Base-by-base conservation (phyloP, 2,797 vertebrate species). In the Pagetopsis macropterus region DNA sequence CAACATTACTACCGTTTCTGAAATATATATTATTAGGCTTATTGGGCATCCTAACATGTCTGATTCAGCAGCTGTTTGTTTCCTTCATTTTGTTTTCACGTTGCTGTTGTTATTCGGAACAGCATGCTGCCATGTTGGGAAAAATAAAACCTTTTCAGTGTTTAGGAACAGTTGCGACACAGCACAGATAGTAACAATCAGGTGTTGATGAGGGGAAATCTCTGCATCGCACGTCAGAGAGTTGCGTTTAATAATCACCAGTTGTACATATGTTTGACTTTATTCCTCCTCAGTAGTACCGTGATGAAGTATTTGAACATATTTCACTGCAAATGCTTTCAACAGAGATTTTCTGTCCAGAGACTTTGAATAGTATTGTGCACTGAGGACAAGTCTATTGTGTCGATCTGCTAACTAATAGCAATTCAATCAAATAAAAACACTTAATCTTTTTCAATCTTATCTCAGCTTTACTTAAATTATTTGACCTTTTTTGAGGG, bases 61-160 rank as follows among this genome's bases (percentile, higher is more conserved):
- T 69, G 43, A 68, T 64, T 72, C 14, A 37, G 58, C 31, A 55
- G 31, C 50, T 72, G 64, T 72, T 50, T 16, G 69, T 66, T 70
- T 48, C 45, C 64, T 76, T 23, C 23, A 40, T 72, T 17, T 52
- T 43, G 51, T 55, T 31, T 0, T 58, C 31, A 17, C 16, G 17
- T 69, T 1, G 3, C 15, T 23, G n/a, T 63, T 59, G 72, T 74
- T 76, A 75, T 66, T 72, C 52, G 59, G 12, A 70, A 46, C 52
- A 69, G 49, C 43, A 27, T 0, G 2, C 68, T 56, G 51, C 54
- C 16, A 16, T 65, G 40, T 43, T 15, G 3, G 14, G 14, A 55
- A 61, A 11, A 45, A 15, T 2, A 8, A 37, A 37, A 37, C 33
- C 33, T 44, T 48, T 5, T 49, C 49, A 23, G 62, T 49, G 11